These are phyloP conservation scores for crab-eating macaque (Macaca fascicularis) DNA, from an alignment of 2,113 vertebrate species.

Conservation along the genomic window T2T-MFA8v1.1 NC_088390.1:51183501-51184000, in stretches of 20 bases:
- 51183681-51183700: neutral
- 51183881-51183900: neutral
- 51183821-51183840: neutral
- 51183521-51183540: neutral
- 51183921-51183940: neutral
- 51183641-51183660: neutral
- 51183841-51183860: neutral
- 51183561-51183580: too few species aligned
- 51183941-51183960: neutral
- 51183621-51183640: too few species aligned
- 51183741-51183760: neutral
- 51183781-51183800: neutral
- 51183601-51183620: neutral
- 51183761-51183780: neutral
- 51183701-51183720: neutral
- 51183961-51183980: neutral
- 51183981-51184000: neutral
- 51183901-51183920: neutral
- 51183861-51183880: neutral
- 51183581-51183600: neutral
- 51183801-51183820: neutral
- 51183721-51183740: neutral
- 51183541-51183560: neutral
- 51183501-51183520: neutral
- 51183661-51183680: neutral